Conservation (phyloP, 2,888 invertebrate species). For the Bursaphelenchus okinawaensis region DNA sequence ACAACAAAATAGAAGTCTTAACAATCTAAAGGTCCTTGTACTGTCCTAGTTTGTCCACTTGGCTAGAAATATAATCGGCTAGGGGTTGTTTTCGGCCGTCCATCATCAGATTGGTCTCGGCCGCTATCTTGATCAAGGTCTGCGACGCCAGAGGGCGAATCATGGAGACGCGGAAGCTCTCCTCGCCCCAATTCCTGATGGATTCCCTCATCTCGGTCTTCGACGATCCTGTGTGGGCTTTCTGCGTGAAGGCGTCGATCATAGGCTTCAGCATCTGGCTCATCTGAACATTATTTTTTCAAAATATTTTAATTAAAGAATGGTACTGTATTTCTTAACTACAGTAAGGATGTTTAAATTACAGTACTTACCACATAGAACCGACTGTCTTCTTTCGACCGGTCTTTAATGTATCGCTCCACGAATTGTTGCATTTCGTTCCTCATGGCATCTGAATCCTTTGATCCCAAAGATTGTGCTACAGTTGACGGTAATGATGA, state of each 20-base stretch:
- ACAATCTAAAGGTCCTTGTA: background rate
- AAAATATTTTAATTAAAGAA: too few relatives aligned
- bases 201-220: constrained; percentile 21
- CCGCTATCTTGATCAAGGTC: constrained; percentile 47
- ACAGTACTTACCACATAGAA: constrained; percentile 57
- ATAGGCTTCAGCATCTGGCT: constrained; percentile 32
- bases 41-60: background rate
- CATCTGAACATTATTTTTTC: constrained; percentile 36
- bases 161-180: constrained; percentile 38
- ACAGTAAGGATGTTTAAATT: too few relatives aligned
- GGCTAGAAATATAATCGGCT: background rate
- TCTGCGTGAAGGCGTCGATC: constrained; percentile 32
- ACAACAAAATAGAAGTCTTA: background rate
- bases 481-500: constrained; percentile 43
- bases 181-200: constrained; percentile 35
- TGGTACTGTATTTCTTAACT: too few relatives aligned
- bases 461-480: constrained; percentile 11
- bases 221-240: constrained; percentile 25
- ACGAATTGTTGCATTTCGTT: constrained; percentile 32
- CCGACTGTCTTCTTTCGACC: constrained; percentile 40
- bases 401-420: constrained; percentile 39
- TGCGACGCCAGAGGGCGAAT: constrained; percentile 50
- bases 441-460: constrained; percentile 24
- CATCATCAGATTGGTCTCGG: constrained; percentile 37
- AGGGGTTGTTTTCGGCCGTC: background rate